Base-by-base conservation (phyloP, 2,797 vertebrate genomes). In the Argentina silus region DNA sequence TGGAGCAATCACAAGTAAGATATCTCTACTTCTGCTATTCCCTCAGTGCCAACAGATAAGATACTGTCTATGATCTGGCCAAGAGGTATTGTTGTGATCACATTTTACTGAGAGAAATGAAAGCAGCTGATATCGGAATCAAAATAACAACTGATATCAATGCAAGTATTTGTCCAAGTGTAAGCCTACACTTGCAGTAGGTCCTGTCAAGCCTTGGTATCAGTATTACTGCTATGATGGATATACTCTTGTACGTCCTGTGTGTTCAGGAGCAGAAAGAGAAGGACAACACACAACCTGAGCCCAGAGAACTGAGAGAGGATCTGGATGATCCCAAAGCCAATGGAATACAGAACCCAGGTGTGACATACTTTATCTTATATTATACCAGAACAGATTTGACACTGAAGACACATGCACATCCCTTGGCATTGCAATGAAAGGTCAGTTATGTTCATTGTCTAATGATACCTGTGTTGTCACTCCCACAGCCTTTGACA, bases 1-100 rank as follows among this genome's bases (percentile, higher is more conserved):
- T 80, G 53, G 77, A 94, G 44, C 85, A 94, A 12, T 83, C 90
- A 71, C 81, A 91, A 55, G 95, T 96, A 86, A 88, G 70, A 81
- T 42, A 36, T 8, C 42, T 23, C 23, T 12, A 8, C 0, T 1
- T 17, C n/a, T 19, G 7, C 3, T 36, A 11, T 27, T 19, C 7
- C 23, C 23, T 3, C 56, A 23, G 56, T 21, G 56, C 19, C 56
- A 23, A 17, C 23, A 17, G 56, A 21, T 12, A 59, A 10, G 23
- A 21, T 10, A 8, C 7, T 36, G 4, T 36, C 1, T n/a, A 11
- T 2, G 3, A 9, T 19, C 2, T 3, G 4, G 56, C 19, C 19
- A 59, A 23, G 19, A 59, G 10, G 6, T 10, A 59, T 11, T 10
- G 19, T 27, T 21, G 21, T 12, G 3, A 17, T 19, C 17, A 7